These are phyloP conservation scores for Nylanderia fulva DNA, from an alignment of 1,140 invertebrate species.

Conservation along the genomic window DNA sequence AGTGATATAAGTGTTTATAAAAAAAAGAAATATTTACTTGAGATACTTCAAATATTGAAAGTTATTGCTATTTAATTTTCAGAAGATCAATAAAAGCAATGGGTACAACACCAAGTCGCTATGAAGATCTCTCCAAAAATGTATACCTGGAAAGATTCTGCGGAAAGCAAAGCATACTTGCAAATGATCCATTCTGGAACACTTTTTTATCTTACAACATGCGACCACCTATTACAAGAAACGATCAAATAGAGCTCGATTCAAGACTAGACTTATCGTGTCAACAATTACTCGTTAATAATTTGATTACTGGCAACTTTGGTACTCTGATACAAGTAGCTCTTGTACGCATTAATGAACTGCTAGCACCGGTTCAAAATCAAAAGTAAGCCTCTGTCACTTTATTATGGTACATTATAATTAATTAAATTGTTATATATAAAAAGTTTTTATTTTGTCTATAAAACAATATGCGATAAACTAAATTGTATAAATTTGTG, in stretches of 20 bases:
- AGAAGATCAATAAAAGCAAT: conserved; percentile 85
- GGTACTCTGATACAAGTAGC: conserved; percentile 94
- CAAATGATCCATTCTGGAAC: conserved; percentile 98
- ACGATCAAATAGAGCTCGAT: conserved; percentile 89
- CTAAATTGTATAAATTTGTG: neutral
- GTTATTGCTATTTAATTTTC: neutral
- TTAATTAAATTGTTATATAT: neutral
- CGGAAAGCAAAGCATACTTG: conserved; percentile 91
- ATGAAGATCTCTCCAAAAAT: conserved; percentile 93
- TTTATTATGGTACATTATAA: neutral
- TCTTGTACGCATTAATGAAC: conserved; percentile 91
- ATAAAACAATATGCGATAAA: neutral
- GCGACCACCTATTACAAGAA: conserved; percentile 91
- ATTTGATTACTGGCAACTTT: conserved; percentile 94
- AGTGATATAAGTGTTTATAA: too few relatives aligned
- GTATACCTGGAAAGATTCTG: conserved; percentile 92
- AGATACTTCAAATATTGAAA: neutral
- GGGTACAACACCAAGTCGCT: conserved; percentile 94
- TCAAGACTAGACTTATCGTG: conserved; percentile 91
- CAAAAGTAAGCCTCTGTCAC: conserved; percentile 90
- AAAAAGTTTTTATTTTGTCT: neutral
- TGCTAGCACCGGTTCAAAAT: conserved; percentile 93
- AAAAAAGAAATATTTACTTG: too few relatives aligned
- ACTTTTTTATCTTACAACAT: conserved; percentile 96
- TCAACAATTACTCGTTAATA: conserved; percentile 92